A percentile compares a stretch with the other conserved stretches of the same genome.
These are phyloP conservation scores for Pedicia rivosa DNA, from an alignment of 2,888 invertebrate species.

Conservation along the genomic window DNA sequence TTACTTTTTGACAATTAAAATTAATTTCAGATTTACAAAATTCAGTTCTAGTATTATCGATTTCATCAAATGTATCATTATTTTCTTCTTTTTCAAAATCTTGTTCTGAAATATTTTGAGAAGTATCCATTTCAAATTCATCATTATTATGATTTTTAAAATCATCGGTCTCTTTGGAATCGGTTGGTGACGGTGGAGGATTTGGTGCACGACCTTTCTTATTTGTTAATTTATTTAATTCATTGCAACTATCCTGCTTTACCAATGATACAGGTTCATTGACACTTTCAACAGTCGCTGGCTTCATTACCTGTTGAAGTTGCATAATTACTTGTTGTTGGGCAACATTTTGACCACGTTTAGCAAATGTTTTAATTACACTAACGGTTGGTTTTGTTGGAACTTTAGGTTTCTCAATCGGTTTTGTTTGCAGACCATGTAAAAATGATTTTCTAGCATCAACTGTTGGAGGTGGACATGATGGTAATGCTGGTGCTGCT, in stretches of 20 bases:
- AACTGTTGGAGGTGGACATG: conserved; percentile 46
- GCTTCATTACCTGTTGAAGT: conserved; percentile 34
- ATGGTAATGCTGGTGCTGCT: conserved; percentile 52
- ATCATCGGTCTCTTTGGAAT: neutral
- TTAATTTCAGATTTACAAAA: no score
- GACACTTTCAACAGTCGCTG: no score
- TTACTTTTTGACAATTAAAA: no score
- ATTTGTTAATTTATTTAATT: conserved; percentile 28
- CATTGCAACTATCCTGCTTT: conserved; percentile 7
- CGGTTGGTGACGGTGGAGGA: conserved; percentile 35
- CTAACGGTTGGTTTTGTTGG: conserved; percentile 54
- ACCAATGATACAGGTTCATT: conserved; percentile 9
- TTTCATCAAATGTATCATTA: no score
- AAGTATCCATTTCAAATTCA: neutral
- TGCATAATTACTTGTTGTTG: conserved; percentile 38
- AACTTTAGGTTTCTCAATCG: conserved; percentile 42
- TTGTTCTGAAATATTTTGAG: neutral
- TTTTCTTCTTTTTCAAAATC: neutral
- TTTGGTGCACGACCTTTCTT: conserved; percentile 64
- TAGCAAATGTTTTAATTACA: conserved; percentile 36
- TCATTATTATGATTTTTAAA: no score
- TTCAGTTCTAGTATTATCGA: no score
- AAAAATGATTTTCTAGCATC: conserved; percentile 51
- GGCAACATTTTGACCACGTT: conserved; percentile 26
- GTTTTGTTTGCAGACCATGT: conserved; percentile 42